A percentile compares a stretch with the other conserved stretches of the same genome.
These are phyloP conservation scores for Lucilia sericata DNA, from an alignment of 1,140 invertebrate species.

Conservation along the genomic window DNA sequence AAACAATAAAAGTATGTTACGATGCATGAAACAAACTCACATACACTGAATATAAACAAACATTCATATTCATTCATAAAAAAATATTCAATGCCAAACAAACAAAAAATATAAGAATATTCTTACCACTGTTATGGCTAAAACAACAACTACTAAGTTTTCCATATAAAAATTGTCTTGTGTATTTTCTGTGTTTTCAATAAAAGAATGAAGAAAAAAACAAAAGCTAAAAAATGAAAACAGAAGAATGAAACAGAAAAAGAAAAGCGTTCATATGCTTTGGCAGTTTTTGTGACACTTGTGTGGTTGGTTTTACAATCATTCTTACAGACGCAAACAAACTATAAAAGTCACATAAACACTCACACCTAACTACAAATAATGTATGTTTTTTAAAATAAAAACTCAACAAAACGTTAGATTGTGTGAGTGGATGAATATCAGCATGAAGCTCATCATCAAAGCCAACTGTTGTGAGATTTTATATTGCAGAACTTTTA, in stretches of 20 bases:
- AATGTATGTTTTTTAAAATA: neutral
- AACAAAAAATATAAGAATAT: no score
- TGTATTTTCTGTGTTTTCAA: neutral
- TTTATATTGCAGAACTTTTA: conserved; percentile 37
- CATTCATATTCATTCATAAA: neutral
- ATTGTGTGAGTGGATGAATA: neutral
- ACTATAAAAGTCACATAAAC: neutral
- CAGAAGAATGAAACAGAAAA: neutral
- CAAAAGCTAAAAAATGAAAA: neutral
- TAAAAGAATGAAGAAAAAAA: neutral
- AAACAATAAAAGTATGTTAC: conserved; percentile 12
- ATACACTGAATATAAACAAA: neutral
- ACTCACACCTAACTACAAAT: neutral
- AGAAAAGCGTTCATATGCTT: conserved; percentile 27
- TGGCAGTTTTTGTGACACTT: conserved; percentile 33
- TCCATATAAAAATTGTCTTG: neutral
- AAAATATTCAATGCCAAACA: neutral
- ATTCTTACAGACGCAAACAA: neutral
- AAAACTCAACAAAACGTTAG: neutral
- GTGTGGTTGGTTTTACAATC: conserved; percentile 25
- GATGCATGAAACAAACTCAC: neutral
- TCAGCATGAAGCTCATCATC: neutral
- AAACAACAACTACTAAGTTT: neutral
- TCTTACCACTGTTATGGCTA: no score
- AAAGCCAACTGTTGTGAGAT: conserved; percentile 37